Evolutionary conservation across 2,797 vertebrate genomes (phyloP).

Genomic region (Gobio occitaniae): DNA sequence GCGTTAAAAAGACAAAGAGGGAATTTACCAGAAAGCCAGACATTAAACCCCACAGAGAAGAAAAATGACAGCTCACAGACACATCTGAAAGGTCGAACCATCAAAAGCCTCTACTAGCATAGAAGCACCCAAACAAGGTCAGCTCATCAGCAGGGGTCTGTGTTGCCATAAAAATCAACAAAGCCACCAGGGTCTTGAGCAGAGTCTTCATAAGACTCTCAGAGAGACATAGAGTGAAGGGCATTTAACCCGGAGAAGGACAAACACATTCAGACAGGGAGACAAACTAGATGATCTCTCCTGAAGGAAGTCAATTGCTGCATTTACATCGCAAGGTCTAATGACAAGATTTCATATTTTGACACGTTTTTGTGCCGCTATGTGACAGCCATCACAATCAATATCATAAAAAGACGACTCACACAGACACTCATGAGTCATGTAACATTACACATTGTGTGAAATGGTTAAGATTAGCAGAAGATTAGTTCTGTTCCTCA

Average conservation of each 20-base stretch:
- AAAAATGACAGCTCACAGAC: constrained; percentile 21
- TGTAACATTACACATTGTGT: neutral
- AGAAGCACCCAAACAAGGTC: constrained; percentile 25
- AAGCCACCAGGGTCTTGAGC: neutral
- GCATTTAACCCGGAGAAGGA: neutral
- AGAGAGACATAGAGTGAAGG: neutral
- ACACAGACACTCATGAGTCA: neutral
- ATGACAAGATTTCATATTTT: neutral
- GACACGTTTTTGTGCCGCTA: neutral
- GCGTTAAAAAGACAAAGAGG: neutral
- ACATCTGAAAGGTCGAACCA: constrained; percentile 22
- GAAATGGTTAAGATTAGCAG: constrained; percentile 20
- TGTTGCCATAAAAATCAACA: constrained; percentile 11
- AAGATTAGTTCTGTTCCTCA: neutral
- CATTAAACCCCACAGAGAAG: neutral
- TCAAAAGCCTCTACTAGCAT: neutral
- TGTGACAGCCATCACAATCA: neutral
- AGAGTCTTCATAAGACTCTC: constrained; percentile 1
- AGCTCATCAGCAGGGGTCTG: constrained; percentile 19
- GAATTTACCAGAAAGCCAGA: neutral
- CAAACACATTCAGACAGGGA: neutral
- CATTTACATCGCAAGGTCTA: neutral
- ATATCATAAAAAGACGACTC: neutral
- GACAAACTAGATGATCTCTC: neutral
- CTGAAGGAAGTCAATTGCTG: neutral